These are phyloP conservation scores for Nyctibius bracteatus DNA, from an alignment of 2,113 vertebrate species.

Conservation along the genomic window DNA sequence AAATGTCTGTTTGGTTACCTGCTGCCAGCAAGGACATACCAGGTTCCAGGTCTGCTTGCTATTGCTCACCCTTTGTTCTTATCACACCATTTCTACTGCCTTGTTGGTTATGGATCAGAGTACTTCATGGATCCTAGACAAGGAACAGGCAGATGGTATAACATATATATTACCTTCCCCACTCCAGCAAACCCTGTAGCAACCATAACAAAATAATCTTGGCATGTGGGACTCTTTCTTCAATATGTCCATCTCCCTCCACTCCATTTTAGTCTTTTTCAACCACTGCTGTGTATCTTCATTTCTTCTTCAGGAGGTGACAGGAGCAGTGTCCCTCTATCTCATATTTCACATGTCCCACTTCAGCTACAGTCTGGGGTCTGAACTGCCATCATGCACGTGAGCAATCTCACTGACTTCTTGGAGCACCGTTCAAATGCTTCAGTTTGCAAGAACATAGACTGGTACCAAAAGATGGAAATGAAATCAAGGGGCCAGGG, in stretches of 20 bases:
- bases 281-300: neutral
- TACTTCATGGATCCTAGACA: neutral
- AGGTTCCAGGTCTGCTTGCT: neutral
- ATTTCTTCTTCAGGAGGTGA: neutral
- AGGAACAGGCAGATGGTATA: neutral
- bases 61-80: neutral
- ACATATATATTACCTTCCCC: neutral
- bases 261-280: neutral
- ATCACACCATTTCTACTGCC: neutral
- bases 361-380: neutral
- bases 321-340: neutral
- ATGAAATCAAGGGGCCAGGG: neutral
- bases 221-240: neutral
- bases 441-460: neutral
- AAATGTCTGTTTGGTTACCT: neutral
- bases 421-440: neutral
- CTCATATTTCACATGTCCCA: neutral
- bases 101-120: neutral
- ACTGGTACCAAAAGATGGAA: neutral
- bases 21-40: neutral
- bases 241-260: neutral
- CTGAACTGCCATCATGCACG: accelerated
- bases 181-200: neutral
- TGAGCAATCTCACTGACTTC: neutral
- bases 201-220: neutral